Evolutionary conservation across 2,888 invertebrate species (phyloP), one percentile per base, ranked within the genome.

Genomic region (Hypercompe scribonia): DNA sequence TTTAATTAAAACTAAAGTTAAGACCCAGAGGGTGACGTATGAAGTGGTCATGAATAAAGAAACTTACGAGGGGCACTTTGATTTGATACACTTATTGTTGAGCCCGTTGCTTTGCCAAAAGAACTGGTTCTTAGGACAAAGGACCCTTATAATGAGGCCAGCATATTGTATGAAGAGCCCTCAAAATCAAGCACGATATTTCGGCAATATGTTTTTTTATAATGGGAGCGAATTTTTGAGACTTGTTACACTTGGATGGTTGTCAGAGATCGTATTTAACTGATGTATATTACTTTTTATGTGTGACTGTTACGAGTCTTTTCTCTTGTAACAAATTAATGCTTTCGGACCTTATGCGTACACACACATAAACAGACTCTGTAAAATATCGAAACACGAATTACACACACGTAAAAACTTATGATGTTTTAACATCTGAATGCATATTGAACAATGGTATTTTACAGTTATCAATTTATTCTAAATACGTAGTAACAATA

Each of bases 91-190:
- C 91, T 93, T 93, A 94, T 93, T 92, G 91, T 91, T 85, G 86
- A 90, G 82, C 78, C 79, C 81, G 76, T 74, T 78, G 80, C 77
- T 83, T 93, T 93, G 92, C 92, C 88, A 91, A 93, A 92, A 89
- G 93, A 93, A 95, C 95, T 93, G 93, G 95, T 95, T 94, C 90
- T 93, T 90, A 95, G 95, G 95, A 95, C 95, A 95, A 95, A 94
- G 93, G 89, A 77, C 95, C 95, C 95, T 93, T 90, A 95, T 95
- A 95, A 95, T 95, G 94, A 95, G 92, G 91, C 94, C 91, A 91
- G 93, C 93, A 93, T 93, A 94, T 95, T 95, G 95, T 92, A 88
- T 87, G 86, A 92, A 94, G 95, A 87, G 90, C 93, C 92, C 95
- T 95, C 87, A 90, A 89, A 90, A 89, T 89, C 89, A 88, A 90